A percentile compares a stretch with the other conserved stretches of the same genome.
phyloP scores from a whole-genome alignment of 2,797 vertebrate genomes.

The Hemibagrus guttatus region DNA sequence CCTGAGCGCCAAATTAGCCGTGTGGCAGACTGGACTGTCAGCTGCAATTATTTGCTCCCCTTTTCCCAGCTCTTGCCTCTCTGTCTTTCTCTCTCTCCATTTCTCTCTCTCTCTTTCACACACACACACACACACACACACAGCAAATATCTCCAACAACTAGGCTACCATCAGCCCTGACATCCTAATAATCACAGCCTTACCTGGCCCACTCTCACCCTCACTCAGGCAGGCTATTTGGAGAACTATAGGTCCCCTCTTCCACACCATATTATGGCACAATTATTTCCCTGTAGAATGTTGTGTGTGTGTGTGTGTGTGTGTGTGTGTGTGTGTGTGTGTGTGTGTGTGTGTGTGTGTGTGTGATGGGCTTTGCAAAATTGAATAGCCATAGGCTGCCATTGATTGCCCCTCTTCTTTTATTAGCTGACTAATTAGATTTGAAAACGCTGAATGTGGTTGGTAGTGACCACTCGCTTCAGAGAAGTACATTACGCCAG shows the following conservation, averaged over 20 bases:
- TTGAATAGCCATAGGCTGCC: slow-evolving; percentile 66
- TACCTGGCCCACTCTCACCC: slow-evolving; percentile 58
- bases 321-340: slow-evolving; percentile 54
- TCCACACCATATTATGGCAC: slow-evolving; percentile 67
- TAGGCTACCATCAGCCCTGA: slow-evolving; percentile 69
- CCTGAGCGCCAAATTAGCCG: slow-evolving; percentile 90
- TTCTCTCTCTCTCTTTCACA: slow-evolving; percentile 53
- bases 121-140: slow-evolving; percentile 55
- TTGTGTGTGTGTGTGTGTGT: slow-evolving; percentile 52
- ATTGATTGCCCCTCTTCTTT: slow-evolving; percentile 69
- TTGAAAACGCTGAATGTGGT: slow-evolving; percentile 57
- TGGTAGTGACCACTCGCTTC: slow-evolving; percentile 38
- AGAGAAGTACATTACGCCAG: slow-evolving; percentile 40
- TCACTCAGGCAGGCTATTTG: slow-evolving; percentile 48
- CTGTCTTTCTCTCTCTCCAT: slow-evolving; percentile 52
- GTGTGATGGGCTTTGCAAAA: slow-evolving; percentile 46
- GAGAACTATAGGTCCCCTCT: slow-evolving; percentile 47
- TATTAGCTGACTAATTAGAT: slow-evolving; percentile 73
- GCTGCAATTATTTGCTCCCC: slow-evolving; percentile 88
- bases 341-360: slow-evolving; percentile 54
- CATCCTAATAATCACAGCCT: slow-evolving; percentile 72
- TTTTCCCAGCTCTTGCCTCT: slow-evolving; percentile 44
- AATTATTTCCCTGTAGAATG: slow-evolving; percentile 66
- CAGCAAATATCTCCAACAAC: slow-evolving; percentile 69
- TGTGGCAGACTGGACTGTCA: slow-evolving; percentile 88